Evolutionary conservation across 2,888 invertebrate species (phyloP), one percentile per base, ranked within the genome.

Genomic region (Boloria euphrosyne): DNA sequence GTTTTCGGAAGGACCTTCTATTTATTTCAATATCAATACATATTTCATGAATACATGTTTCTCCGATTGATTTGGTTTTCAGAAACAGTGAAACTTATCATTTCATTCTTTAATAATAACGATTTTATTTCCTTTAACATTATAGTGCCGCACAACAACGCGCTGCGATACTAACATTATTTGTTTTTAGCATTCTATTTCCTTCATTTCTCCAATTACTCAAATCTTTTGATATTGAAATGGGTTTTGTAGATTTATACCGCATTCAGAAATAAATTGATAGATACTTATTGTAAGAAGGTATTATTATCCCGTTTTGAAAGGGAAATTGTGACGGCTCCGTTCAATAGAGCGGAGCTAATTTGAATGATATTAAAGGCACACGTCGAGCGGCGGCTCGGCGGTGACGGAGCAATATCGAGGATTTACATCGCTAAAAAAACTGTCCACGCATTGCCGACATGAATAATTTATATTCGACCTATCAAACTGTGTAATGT

Each of bases 381-480:
- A 69, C 58, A 65, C 57, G 61, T 64, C 66, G 69, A 58, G 47
- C 52, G 52, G 65, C 51, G 51, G 31, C 53, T 16, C 22, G 65
- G 38, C 64, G 52, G 67, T 70, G 70, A 70, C 70, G 67, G 63
- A 54, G 66, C 71, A 69, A 71, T 71, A 69, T 67, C 62, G 68
- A 63, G 65, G 67, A 49, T 59, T 68, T 66, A 65, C 62, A 66
- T 62, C 59, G 55, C 46, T n/a, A 43, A 68, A 68, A 67, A 72
- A 68, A 67, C 64, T 69, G 71, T 65, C 62, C 65, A 67, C 64
- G 53, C 64, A 31, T 60, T 44, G 53, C 68, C 44, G 31, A 49
- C 69, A 74, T 75, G 74, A 75, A 75, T 75, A 74, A 75, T 75
- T 71, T 73, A 75, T 75, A 67, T 70, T 71, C 70, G 72, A 73